Conservation (phyloP, 1,140 invertebrate species). For the Zelostemma sp. region DNA sequence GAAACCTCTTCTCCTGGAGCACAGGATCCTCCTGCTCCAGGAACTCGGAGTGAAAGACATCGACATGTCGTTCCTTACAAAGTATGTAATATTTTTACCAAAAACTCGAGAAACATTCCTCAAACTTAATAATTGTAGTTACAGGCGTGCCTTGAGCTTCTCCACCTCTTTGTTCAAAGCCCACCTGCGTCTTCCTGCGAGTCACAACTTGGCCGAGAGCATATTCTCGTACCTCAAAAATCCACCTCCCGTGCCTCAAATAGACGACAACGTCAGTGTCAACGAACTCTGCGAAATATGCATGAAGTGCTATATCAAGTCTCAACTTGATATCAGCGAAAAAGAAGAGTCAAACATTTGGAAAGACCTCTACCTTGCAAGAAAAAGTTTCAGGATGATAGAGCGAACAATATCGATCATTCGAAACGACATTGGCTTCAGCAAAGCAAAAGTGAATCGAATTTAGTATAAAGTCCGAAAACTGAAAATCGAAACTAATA, state of each 20-base stretch:
- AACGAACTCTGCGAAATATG: conserved; percentile 59
- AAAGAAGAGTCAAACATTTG: conserved; percentile 65
- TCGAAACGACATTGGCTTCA: conserved; percentile 65
- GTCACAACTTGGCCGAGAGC: conserved; percentile 64
- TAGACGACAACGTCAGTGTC: conserved; percentile 49
- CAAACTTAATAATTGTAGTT: conserved; percentile 22
- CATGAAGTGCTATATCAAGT: conserved; percentile 59
- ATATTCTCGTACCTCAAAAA: conserved; percentile 59
- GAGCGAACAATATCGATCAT: conserved; percentile 67
- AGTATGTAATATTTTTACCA: conserved; percentile 21
- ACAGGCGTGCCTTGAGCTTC: conserved; percentile 10
- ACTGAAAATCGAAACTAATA: background rate
- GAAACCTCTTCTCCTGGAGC: background rate
- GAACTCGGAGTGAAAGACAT: conserved; percentile 40
- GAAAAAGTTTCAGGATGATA: conserved; percentile 67
- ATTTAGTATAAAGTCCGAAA: conserved; percentile 12
- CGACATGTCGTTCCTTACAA: background rate
- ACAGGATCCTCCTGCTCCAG: conserved; percentile 43
- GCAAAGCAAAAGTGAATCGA: conserved; percentile 50
- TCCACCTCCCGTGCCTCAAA: conserved; percentile 58
- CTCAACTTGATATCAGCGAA: conserved; percentile 64
- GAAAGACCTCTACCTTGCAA: conserved; percentile 49
- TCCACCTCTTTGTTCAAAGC: conserved; percentile 53
- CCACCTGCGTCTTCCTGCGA: conserved; percentile 40
- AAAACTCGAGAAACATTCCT: conserved; percentile 13